Conservation (phyloP, 2,888 invertebrate species). For the Drosophila barbarae region DNA sequence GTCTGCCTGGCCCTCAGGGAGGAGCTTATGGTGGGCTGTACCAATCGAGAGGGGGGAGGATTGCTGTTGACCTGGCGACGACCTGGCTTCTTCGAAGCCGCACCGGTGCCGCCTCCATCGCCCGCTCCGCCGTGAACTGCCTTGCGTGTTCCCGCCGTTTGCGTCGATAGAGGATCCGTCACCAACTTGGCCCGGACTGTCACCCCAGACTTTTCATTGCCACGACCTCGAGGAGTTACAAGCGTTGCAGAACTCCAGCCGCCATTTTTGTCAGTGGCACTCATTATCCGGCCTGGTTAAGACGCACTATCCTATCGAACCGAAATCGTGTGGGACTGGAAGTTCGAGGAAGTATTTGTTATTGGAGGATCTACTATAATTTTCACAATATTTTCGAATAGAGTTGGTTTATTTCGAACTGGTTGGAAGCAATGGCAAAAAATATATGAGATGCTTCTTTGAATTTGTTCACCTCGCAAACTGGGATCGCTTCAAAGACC, state of each 20-base stretch:
- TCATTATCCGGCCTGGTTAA: not conserved
- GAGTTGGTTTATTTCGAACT: conserved; percentile 12
- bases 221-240: conserved; percentile 25
- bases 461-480: not conserved
- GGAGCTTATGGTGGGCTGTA: conserved; percentile 58
- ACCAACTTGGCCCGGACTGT: conserved; percentile 28
- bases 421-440: conserved; percentile 12
- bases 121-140: conserved; percentile 53
- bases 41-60: conserved; percentile 30
- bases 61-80: conserved; percentile 10
- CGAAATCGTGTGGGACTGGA: not conserved
- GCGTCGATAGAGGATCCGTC: conserved; percentile 50
- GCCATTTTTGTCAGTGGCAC: not conserved
- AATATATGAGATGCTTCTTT: not conserved
- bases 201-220: conserved; percentile 5
- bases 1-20: conserved; percentile 49
- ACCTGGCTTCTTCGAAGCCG: conserved; percentile 35
- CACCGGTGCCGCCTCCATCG: conserved; percentile 60
- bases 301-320: not conserved
- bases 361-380: conserved; percentile 17
- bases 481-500: not conserved
- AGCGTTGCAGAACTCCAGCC: conserved; percentile 1
- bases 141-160: conserved; percentile 39
- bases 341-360: not conserved
- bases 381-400: conserved; percentile 10